Evolutionary conservation across 1,140 invertebrate species (phyloP).

Genomic region (Lasaia peninsularis): DNA sequence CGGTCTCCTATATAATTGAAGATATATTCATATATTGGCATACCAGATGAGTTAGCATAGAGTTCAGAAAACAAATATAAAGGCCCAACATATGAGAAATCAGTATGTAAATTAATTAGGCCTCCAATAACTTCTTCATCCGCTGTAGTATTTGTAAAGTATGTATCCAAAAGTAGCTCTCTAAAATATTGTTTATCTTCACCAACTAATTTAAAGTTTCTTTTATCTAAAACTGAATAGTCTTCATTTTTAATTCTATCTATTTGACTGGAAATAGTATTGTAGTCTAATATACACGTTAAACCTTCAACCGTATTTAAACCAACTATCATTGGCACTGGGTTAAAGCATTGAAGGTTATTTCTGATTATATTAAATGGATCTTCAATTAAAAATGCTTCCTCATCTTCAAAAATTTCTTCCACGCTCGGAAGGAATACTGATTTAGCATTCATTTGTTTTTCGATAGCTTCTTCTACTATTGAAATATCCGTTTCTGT

Average conservation of each 20-base stretch:
- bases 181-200: conserved; percentile 47
- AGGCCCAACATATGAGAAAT: conserved; percentile 57
- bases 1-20: conserved; percentile 61
- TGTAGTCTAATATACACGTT: conserved; percentile 55
- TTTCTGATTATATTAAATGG: conserved; percentile 67
- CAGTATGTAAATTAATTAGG: conserved; percentile 59
- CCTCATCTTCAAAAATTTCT: conserved; percentile 55
- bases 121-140: conserved; percentile 56
- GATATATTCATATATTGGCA: conserved; percentile 51
- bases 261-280: conserved; percentile 60
- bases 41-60: conserved; percentile 44
- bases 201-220: conserved; percentile 37
- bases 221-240: conserved; percentile 51
- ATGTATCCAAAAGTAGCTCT: conserved; percentile 47
- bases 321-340: conserved; percentile 74
- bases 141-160: conserved; percentile 47
- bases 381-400: conserved; percentile 70
- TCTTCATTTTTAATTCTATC: conserved; percentile 64
- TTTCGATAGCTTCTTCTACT: conserved; percentile 58
- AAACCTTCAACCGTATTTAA: conserved; percentile 63
- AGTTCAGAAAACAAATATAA: conserved; percentile 51
- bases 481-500: conserved; percentile 37
- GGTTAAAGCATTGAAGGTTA: conserved; percentile 37
- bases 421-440: conserved; percentile 74
- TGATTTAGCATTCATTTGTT: conserved; percentile 60